Percentiles rank a stretch among this genome's conserved stretches.
phyloP scores from a whole-genome alignment of 1,140 invertebrate species.

The Delia radicum region DNA sequence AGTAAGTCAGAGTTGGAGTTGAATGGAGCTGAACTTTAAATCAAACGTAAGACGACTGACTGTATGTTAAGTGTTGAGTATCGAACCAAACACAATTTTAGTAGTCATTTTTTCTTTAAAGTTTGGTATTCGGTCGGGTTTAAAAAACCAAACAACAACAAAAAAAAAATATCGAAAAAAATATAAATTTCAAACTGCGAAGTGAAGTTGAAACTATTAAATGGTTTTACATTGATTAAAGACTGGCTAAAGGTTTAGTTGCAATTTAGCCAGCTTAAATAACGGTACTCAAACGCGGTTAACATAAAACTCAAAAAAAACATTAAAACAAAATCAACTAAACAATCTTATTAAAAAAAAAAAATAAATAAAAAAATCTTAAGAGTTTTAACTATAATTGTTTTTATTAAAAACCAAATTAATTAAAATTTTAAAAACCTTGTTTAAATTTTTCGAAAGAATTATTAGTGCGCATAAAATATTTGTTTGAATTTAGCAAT shows the following conservation, averaged over 20 bases:
- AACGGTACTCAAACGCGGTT: neutral
- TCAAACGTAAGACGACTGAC: neutral
- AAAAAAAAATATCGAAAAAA: too few species aligned
- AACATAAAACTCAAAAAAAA: neutral
- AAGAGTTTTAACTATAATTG: too few species aligned
- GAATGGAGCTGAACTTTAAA: constrained; percentile 2
- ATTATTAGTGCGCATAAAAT: neutral
- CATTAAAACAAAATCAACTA: too few species aligned
- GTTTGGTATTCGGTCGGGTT: too few species aligned
- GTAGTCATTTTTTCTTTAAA: too few species aligned
- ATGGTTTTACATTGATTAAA: neutral
- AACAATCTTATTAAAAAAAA: too few species aligned
- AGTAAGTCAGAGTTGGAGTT: constrained; percentile 10
- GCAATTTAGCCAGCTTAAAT: constrained; percentile 3
- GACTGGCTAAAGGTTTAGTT: constrained; percentile 1
- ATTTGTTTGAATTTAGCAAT: neutral
- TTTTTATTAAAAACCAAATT: too few species aligned
- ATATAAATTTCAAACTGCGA: neutral
- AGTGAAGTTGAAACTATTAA: neutral
- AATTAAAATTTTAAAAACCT: too few species aligned
- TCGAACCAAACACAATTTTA: neutral
- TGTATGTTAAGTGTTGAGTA: neutral
- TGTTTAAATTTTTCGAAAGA: too few species aligned
- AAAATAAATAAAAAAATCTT: too few species aligned
- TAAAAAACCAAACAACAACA: too few species aligned